A percentile compares a stretch with the other conserved stretches of the same genome.
Evolutionary conservation across 2,797 vertebrate species (phyloP).

Genomic region (Columba guinea): DNA sequence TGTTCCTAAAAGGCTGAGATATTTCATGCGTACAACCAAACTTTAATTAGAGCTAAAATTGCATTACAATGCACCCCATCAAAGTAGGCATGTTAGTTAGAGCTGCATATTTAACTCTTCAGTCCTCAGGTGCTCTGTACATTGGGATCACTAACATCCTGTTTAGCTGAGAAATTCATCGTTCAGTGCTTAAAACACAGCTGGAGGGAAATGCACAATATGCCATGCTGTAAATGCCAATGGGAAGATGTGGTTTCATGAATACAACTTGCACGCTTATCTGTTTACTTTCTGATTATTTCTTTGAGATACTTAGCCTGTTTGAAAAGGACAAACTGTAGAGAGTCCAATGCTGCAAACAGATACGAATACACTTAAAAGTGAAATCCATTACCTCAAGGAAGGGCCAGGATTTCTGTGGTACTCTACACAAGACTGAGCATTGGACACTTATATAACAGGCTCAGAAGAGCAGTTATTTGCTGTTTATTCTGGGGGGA

Average conservation of each 20-base stretch:
- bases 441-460: neutral
- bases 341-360: neutral
- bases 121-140: neutral
- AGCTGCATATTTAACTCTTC: constrained; percentile 12
- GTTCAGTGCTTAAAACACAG: neutral
- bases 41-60: constrained; percentile 57
- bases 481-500: neutral
- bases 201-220: neutral
- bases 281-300: neutral
- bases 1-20: constrained; percentile 37
- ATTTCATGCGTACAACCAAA: constrained; percentile 37
- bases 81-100: constrained; percentile 15
- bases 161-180: neutral
- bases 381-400: neutral
- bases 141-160: neutral
- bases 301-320: neutral
- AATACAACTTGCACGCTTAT: neutral
- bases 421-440: neutral
- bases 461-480: neutral
- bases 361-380: neutral
- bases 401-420: neutral
- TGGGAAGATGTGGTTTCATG: neutral
- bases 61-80: neutral
- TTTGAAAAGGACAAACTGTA: neutral
- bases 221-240: neutral